Evolutionary conservation across 2,797 vertebrate genomes (phyloP).

Genomic region (Mormyrops attenuatus): DNA sequence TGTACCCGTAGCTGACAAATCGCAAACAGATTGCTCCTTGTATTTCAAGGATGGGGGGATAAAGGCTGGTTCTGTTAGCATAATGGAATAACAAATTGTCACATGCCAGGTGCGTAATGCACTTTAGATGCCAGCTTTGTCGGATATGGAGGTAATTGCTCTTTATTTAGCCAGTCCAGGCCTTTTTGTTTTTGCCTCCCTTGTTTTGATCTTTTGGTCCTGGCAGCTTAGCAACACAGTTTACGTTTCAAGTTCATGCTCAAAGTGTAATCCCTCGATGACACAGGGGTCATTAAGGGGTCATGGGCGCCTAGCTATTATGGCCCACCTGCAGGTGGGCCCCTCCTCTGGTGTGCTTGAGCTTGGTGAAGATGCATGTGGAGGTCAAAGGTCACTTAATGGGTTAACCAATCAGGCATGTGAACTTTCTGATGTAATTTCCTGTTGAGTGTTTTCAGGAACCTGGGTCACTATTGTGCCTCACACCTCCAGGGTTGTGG

Average conservation of each 20-base stretch:
- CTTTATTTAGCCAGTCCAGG: slow-evolving; percentile 28
- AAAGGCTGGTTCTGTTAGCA: slow-evolving; percentile 35
- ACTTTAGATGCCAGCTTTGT: slow-evolving; percentile 36
- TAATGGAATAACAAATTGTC: slow-evolving; percentile 40
- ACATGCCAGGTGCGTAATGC: slow-evolving; percentile 41
- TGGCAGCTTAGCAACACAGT: slow-evolving; percentile 5
- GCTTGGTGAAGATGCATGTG: background rate
- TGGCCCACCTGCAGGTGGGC: background rate
- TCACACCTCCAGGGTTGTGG: background rate
- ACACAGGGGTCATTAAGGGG: background rate
- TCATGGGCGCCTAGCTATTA: background rate
- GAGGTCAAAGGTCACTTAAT: background rate
- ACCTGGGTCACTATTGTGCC: background rate
- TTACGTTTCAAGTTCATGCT: slow-evolving; percentile 17
- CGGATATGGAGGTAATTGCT: slow-evolving; percentile 31
- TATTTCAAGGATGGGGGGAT: slow-evolving; percentile 31
- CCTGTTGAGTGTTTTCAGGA: background rate
- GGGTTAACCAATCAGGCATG: background rate
- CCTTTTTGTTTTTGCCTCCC: slow-evolving; percentile 23
- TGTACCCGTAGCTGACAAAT: slow-evolving; percentile 31
- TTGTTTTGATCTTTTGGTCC: background rate
- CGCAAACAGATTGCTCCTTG: slow-evolving; percentile 35
- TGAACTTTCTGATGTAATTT: background rate
- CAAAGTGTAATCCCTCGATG: background rate
- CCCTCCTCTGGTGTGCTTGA: background rate